phyloP scores from a whole-genome alignment of 1,140 invertebrate species.

The Drosophila mauritiana region DNA sequence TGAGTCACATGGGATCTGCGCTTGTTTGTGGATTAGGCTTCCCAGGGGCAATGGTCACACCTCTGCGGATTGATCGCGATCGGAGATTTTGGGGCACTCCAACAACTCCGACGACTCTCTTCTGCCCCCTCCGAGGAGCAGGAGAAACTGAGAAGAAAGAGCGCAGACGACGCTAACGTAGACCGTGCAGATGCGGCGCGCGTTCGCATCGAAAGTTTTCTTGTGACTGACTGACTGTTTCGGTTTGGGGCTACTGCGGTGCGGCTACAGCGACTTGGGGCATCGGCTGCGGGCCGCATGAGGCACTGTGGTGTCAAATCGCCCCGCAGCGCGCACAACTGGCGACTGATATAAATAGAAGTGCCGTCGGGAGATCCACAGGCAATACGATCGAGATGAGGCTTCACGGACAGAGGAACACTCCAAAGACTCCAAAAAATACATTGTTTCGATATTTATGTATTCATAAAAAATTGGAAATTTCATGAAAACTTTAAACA shows the following conservation, averaged over 20 bases:
- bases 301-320: slow-evolving; percentile 32
- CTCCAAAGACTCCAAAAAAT: neutral
- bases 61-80: slow-evolving; percentile 40
- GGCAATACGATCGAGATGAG: neutral
- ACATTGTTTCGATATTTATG: neutral
- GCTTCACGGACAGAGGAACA: neutral
- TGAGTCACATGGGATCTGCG: slow-evolving; percentile 25
- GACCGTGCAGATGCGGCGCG: slow-evolving; percentile 37
- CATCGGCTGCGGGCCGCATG: slow-evolving; percentile 14
- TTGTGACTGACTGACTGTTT: slow-evolving; percentile 42
- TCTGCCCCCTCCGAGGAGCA: neutral
- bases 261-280: neutral
- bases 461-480: neutral
- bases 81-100: neutral
- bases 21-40: slow-evolving; percentile 6
- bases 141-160: slow-evolving; percentile 9
- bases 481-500: too few relatives aligned
- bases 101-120: too few relatives aligned
- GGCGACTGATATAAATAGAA: slow-evolving; percentile 23
- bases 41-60: slow-evolving; percentile 40
- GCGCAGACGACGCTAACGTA: slow-evolving; percentile 11
- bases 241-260: slow-evolving; percentile 18
- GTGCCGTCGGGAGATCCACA: neutral
- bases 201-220: slow-evolving; percentile 72
- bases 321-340: neutral